Evolutionary conservation across 2,113 vertebrate genomes (phyloP), one percentile per base, ranked within the genome.

Genomic region (Elaphurus davidianus): DNA sequence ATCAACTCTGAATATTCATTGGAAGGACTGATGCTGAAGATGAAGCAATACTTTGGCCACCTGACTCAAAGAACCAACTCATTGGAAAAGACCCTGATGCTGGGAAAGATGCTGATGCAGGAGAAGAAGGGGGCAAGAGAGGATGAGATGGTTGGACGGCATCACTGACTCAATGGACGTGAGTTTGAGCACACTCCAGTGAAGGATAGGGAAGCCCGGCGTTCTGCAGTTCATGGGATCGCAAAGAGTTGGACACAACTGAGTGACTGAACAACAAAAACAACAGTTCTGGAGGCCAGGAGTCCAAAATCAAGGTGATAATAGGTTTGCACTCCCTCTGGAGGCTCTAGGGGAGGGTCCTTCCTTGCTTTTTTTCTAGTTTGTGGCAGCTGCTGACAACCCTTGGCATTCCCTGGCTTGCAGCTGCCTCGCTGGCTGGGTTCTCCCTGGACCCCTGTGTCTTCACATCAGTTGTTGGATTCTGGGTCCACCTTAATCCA

Each of bases 331-430:
- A 7, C 78, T 33, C 36, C 47, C 45, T 19, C 64, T 7, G 28
- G 13, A 14, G 47, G 25, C 40, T 40, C 78, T 4, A 36, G 27
- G 78, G 40, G n/a, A 36, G 25, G 27, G 10, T 15, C 2, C 43
- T 9, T 8, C 17, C 74, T 19, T 13, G 89, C 33, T 15, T 15
- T 43, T 36, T 21, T 10, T 14, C 17, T 9, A 4, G n/a, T 17
- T 9, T 30, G 23, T 10, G 47, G 90, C 3, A 27, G 52, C 60
- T 40, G 36, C 57, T 1, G 1, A 50, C 55, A 55, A 1, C 5
- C 17, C 78, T 1, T 0, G 33, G 6, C 15, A 0, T 12, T 12
- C 47, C 23, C n/a, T 1, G 67, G 25, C 84, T 50, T 1, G 14
- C 0, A 4, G 45, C 23, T 9, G 33, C 27, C 0, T 23, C 3